These are phyloP conservation scores for Phrynosoma blainvillii DNA, from an alignment of 2,113 vertebrate genomes.

Conservation along the genomic window DNA sequence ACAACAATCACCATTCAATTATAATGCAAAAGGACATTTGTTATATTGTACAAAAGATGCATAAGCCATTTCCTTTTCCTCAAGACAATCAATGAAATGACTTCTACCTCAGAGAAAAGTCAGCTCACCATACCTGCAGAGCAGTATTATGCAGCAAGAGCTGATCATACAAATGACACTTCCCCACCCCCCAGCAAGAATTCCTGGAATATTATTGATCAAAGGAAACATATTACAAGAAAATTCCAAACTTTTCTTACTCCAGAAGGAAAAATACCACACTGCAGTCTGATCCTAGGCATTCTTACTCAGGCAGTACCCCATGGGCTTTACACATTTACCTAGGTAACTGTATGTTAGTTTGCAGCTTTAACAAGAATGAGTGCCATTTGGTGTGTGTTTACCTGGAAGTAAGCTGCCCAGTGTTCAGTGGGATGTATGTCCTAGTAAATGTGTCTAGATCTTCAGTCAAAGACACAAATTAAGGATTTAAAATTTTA, in stretches of 20 bases:
- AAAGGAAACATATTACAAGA: neutral
- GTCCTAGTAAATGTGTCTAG: too few relatives aligned
- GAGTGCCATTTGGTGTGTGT: too few relatives aligned
- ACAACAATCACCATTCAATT: conserved; percentile 99
- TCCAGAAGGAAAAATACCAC: neutral
- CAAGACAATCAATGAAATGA: conserved; percentile 96
- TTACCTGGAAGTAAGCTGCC: too few relatives aligned
- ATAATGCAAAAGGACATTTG: conserved; percentile 99
- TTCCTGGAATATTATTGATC: conserved; percentile 44
- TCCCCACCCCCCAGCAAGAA: neutral
- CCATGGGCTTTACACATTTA: too few relatives aligned
- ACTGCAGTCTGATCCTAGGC: too few relatives aligned
- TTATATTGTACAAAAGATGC: conserved; percentile 98
- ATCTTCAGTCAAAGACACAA: too few relatives aligned
- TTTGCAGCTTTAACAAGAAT: too few relatives aligned
- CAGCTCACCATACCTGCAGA: conserved; percentile 74
- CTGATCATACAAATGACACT: conserved; percentile 41
- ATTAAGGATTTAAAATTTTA: too few relatives aligned
- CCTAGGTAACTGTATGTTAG: too few relatives aligned
- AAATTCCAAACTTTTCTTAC: neutral
- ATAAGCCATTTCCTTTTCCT: conserved; percentile 96
- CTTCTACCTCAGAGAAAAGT: conserved; percentile 81
- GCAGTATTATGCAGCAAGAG: conserved; percentile 69
- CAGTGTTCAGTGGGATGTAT: too few relatives aligned
- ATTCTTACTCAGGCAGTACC: too few relatives aligned